phyloP scores from a whole-genome alignment of 2,888 invertebrate species.

The Philonicus albiceps region DNA sequence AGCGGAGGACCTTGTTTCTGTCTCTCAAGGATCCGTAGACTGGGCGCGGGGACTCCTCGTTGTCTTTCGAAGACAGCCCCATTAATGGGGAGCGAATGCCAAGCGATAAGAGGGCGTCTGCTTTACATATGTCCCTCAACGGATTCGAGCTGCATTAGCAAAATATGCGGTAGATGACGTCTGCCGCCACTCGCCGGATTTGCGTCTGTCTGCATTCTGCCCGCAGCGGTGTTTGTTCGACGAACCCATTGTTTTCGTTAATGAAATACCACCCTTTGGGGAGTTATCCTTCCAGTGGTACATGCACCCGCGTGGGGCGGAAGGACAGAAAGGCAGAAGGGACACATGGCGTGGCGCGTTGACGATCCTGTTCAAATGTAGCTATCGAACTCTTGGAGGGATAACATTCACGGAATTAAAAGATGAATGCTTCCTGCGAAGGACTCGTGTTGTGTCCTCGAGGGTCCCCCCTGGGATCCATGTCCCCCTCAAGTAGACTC shows the following conservation, averaged over 20 bases:
- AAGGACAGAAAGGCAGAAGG: neutral
- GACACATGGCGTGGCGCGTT: neutral
- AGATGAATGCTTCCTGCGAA: neutral
- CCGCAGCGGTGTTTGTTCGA: neutral
- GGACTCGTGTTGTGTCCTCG: neutral
- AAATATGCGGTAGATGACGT: constrained; percentile 11
- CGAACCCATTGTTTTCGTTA: constrained; percentile 11
- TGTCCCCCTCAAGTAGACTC: neutral
- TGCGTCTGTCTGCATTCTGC: neutral
- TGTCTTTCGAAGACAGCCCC: constrained; percentile 12
- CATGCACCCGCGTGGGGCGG: neutral
- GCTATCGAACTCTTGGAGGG: neutral
- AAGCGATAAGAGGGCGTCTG: constrained; percentile 34
- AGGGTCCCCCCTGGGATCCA: neutral
- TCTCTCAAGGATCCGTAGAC: constrained; percentile 2
- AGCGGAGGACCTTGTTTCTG: constrained; percentile 17
- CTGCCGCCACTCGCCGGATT: neutral
- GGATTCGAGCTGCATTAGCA: constrained; percentile 20
- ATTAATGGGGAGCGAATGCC: constrained; percentile 26
- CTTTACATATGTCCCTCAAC: constrained; percentile 24
- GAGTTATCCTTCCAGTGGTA: constrained; percentile 2
- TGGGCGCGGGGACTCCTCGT: neutral
- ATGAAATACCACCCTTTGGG: constrained; percentile 21
- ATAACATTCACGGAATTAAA: constrained; percentile 6
- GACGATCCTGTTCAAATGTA: neutral